Percentiles rank a stretch among this genome's conserved stretches.
Conservation (phyloP, 2,888 invertebrate species). For the Gymnoscelis rufifasciata region DNA sequence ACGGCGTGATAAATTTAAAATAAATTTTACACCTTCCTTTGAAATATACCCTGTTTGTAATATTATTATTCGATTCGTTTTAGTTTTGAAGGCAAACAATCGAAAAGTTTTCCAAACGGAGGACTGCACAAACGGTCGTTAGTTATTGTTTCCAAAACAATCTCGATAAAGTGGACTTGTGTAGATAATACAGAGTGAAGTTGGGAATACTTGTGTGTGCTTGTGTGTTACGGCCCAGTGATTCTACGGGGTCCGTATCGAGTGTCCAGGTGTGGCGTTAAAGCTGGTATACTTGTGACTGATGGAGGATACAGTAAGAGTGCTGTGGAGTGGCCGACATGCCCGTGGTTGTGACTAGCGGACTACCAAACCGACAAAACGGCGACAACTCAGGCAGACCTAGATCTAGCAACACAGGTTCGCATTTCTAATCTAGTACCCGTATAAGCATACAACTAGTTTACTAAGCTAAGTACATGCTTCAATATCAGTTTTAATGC, state of each 20-base stretch:
- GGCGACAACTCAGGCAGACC: conserved; percentile 61
- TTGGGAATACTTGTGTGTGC: conserved; percentile 57
- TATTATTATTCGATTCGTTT: conserved; percentile 26
- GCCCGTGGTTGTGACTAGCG: conserved; percentile 62
- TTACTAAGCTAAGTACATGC: conserved; percentile 33
- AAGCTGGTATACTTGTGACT: conserved; percentile 49
- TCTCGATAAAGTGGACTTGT: conserved; percentile 45
- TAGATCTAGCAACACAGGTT: conserved; percentile 70
- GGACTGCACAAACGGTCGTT: conserved; percentile 40
- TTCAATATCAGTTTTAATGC: conserved; percentile 21
- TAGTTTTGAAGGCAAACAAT: conserved; percentile 24
- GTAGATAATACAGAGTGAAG: conserved; percentile 52
- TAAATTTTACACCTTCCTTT: conserved; percentile 31
- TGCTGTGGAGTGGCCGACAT: conserved; percentile 58
- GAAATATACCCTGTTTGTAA: conserved; percentile 2
- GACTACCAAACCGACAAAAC: conserved; percentile 60
- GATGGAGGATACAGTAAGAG: conserved; percentile 63
- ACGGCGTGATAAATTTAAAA: conserved; percentile 29
- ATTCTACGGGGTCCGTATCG: conserved; percentile 18
- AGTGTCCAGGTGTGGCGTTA: conserved; percentile 56
- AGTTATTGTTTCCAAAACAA: conserved; percentile 67
- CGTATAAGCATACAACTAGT: conserved; percentile 9
- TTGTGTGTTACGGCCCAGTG: conserved; percentile 63
- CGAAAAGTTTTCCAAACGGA: conserved; percentile 27
- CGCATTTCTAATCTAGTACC: conserved; percentile 26